A percentile compares a stretch with the other conserved stretches of the same genome.
These are phyloP conservation scores for Lanius collurio DNA, from an alignment of 2,113 vertebrate genomes.

Conservation along the genomic window DNA sequence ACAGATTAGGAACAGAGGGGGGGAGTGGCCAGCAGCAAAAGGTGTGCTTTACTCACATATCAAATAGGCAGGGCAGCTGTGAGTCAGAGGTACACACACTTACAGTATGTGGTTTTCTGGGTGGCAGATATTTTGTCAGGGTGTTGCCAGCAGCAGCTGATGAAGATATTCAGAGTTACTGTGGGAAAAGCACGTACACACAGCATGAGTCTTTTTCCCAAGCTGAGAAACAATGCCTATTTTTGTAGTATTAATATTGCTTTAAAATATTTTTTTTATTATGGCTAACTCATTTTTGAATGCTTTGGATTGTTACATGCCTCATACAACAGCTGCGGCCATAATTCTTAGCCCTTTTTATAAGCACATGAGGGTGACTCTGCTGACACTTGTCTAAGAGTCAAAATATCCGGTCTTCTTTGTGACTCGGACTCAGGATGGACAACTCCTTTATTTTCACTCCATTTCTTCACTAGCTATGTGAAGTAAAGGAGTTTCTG, in stretches of 20 bases:
- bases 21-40: conserved; percentile 11
- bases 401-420: neutral
- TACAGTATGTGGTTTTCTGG: neutral
- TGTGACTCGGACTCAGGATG: neutral
- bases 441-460: neutral
- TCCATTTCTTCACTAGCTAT: neutral
- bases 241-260: neutral
- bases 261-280: neutral
- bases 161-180: neutral
- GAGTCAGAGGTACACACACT: conserved; percentile 24
- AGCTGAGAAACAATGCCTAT: neutral
- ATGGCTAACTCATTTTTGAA: neutral
- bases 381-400: neutral
- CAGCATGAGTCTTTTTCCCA: neutral
- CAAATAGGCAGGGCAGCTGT: neutral
- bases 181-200: neutral
- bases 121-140: neutral
- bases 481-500: neutral
- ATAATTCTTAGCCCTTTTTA: neutral
- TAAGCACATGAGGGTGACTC: rapidly evolving
- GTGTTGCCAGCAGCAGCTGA: conserved; percentile 32
- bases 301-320: neutral
- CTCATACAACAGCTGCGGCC: neutral
- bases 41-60: neutral
- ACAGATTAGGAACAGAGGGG: neutral